phyloP scores from a whole-genome alignment of 1,140 invertebrate species.

The Elysia chlorotica region DNA sequence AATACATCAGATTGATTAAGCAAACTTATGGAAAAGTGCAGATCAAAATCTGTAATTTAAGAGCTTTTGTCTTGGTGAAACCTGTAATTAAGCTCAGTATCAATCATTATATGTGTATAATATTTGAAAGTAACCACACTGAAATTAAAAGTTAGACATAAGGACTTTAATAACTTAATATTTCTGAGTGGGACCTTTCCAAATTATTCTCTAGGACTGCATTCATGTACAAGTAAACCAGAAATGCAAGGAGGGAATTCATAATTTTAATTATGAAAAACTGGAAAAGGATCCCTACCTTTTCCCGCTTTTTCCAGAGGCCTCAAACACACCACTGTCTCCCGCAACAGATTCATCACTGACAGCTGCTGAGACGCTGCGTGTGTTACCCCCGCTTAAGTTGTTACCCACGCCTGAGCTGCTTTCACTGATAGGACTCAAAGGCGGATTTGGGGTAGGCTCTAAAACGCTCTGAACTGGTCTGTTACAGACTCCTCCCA shows the following conservation, averaged over 20 bases:
- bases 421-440: slow-evolving; percentile 73
- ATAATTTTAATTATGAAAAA: neutral
- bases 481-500: too few relatives aligned
- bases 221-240: neutral
- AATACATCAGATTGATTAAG: too few relatives aligned
- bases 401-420: slow-evolving; percentile 61
- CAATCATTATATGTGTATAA: too few relatives aligned
- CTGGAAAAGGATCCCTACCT: slow-evolving; percentile 35
- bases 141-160: too few relatives aligned
- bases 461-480: too few relatives aligned
- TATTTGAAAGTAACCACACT: too few relatives aligned
- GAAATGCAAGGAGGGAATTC: neutral
- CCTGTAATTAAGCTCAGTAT: too few relatives aligned
- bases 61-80: too few relatives aligned
- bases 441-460: slow-evolving; percentile 65
- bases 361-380: slow-evolving; percentile 84
- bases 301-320: slow-evolving; percentile 73
- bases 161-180: too few relatives aligned
- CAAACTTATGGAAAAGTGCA: too few relatives aligned
- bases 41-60: too few relatives aligned
- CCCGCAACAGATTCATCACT: slow-evolving; percentile 96
- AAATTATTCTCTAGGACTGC: slow-evolving; percentile 63
- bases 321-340: slow-evolving; percentile 95
- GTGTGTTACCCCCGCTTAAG: slow-evolving; percentile 56
- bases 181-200: too few relatives aligned